Conservation (phyloP, 2,888 invertebrate species). For the Orthonychiurus folsomi region DNA sequence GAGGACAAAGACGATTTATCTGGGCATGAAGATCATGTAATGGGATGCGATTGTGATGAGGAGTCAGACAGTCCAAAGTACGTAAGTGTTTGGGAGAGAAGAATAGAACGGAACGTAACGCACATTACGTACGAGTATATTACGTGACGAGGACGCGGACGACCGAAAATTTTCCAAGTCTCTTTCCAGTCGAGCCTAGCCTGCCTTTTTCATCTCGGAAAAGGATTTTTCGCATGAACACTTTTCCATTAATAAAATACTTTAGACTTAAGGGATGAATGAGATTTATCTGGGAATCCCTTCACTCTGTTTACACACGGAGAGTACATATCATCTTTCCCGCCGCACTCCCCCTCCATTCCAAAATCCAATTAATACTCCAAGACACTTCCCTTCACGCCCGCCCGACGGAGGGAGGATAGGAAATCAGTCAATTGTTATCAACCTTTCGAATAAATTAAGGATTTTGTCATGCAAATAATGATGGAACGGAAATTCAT, state of each 20-base stretch:
- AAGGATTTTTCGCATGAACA: slow-evolving; percentile 40
- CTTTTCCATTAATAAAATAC: slow-evolving; percentile 41
- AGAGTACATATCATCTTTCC: slow-evolving; percentile 10
- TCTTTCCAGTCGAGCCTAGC: too few relatives aligned
- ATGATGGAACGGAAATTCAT: too few relatives aligned
- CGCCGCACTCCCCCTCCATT: slow-evolving; percentile 6
- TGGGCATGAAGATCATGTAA: background rate
- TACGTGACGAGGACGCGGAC: too few relatives aligned
- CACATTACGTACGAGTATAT: too few relatives aligned
- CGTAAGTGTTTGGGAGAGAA: too few relatives aligned
- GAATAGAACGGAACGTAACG: background rate
- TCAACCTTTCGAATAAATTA: too few relatives aligned
- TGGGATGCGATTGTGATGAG: background rate
- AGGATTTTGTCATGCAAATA: too few relatives aligned
- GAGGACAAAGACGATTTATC: too few relatives aligned
- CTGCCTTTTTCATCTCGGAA: slow-evolving; percentile 3
- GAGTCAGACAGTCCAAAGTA: too few relatives aligned
- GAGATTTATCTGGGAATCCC: slow-evolving; percentile 35
- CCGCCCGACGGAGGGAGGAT: background rate
- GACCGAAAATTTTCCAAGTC: too few relatives aligned
- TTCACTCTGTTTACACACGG: slow-evolving; percentile 7
- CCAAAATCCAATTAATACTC: slow-evolving; percentile 13
- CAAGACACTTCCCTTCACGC: background rate
- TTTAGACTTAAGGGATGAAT: slow-evolving; percentile 41
- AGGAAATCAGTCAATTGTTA: slow-evolving; percentile 23